Evolutionary conservation across 1,140 invertebrate genomes (phyloP), one percentile per base, ranked within the genome.

Genomic region (Zophobas morio): DNA sequence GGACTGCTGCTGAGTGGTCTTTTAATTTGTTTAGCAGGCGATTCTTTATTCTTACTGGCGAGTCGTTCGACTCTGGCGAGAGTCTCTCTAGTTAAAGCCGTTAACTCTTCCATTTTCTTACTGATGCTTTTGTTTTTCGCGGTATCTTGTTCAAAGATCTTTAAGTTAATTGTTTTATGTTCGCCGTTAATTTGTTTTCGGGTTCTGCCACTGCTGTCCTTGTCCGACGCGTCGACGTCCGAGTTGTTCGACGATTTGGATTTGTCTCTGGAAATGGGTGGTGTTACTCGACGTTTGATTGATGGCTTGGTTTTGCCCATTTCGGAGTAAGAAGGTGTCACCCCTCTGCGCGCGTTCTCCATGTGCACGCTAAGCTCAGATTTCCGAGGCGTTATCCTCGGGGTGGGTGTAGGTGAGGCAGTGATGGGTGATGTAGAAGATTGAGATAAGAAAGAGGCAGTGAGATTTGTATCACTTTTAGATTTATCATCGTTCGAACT

Each of bases 31-130:
- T 76, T 70, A 57, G 5, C 20, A 6, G 47, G 35, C 33, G 42
- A 51, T 63, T 80, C 75, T 76, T 73, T 78, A 6, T 47, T 82
- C 83, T 88, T 89, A 83, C 88, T 89, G 60, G 90, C 87, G 74
- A 92, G 88, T 85, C 88, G 88, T 84, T 92, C 91, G 76, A 92
- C 91, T 80, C 90, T 89, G 82, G 91, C 91, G 85, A 92, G 88
- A 2, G 91, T 92, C 78, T 92, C 90, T 84, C 89, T 90, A n/a
- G 91, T 92, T 74, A 91, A 86, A 5, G 90, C 90, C 73, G 90
- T 89, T 83, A 93, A 85, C 78, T 88, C 91, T 75, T 92, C 90
- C 86, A 93, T 89, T 82, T 90, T 87, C 76, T 89, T 88, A 5
- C 89, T 89, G 77, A 91, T 88, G 84, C 89, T 89, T 81, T 85